Base-by-base conservation (phyloP, 2,888 invertebrate genomes). In the Melolontha melolontha region DNA sequence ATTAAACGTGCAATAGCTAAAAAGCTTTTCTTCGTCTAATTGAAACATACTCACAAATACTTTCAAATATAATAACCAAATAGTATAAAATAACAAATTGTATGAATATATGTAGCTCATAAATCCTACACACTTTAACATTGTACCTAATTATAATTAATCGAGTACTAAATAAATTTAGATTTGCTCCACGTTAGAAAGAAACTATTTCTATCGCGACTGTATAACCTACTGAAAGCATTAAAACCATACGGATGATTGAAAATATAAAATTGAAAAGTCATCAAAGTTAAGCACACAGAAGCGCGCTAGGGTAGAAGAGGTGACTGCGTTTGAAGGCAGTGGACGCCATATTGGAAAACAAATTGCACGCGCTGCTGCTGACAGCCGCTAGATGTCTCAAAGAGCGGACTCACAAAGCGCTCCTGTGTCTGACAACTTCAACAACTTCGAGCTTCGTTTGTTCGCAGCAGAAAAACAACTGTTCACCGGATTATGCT, bases 351-450 rank as follows among this genome's bases (percentile, higher is more conserved):
- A 81, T 81, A 79, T 81, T 81, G 79, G 80, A 79, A 81, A 81
- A 80, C 80, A 81, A 81, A 81, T 81, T 81, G 80, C 79, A 79
- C 79, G 77, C 75, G 76, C 78, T 81, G 81, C 75, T 73, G 69
- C 75, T 81, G 81, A 81, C 81, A 81, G 80, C 79, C 80, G 79
- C 80, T 81, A 80, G 81, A 81, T 81, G 81, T 81, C 81, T 81
- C 81, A 81, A 81, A 81, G 81, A 81, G 80, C 79, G 79, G 77
- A 75, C 78, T 79, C 80, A 79, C 79, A 80, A 79, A 79, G 79
- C 80, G 76, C 73, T 75, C 74, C 77, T 80, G 80, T 76, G 73
- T 73, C 79, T 80, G 80, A 80, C 80, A 80, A 80, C 80, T 79
- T 80, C 79, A 80, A 80, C 80, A 80, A 80, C 79, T 79, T 80